Conservation (phyloP, 2,797 vertebrate genomes). For the Pantherophis alleghaniensis region DNA sequence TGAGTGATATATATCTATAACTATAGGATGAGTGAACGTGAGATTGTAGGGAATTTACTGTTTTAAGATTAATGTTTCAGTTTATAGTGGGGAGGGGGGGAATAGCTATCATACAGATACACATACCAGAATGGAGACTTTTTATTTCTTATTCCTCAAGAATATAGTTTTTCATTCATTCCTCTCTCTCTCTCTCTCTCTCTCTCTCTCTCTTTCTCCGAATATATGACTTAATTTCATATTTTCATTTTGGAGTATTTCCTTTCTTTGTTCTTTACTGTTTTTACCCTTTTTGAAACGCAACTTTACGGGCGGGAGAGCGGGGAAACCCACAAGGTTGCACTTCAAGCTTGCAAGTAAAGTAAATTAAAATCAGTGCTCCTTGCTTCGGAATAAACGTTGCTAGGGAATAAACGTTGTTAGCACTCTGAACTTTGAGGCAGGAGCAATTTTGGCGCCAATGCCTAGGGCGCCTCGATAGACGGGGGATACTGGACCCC, state of each 20-base stretch:
- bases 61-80: neutral
- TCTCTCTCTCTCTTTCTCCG: neutral
- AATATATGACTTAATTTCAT: neutral
- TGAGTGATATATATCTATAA: neutral
- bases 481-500: neutral
- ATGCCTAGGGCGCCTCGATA: too few relatives aligned
- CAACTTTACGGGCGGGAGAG: neutral
- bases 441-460: neutral
- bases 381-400: neutral
- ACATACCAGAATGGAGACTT: neutral
- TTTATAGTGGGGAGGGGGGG: neutral
- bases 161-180: neutral
- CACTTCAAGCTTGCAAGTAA: neutral
- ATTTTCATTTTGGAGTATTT: neutral
- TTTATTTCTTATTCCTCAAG: neutral
- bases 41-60: neutral
- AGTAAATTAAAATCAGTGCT: neutral
- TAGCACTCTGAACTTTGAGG: neutral
- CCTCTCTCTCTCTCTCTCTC: neutral
- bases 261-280: neutral
- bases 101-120: neutral
- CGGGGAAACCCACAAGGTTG: neutral
- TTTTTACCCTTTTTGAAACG: neutral
- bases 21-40: neutral
- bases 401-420: neutral